Conservation (phyloP, 1,140 invertebrate species). For the Pseudoatta argentina region DNA sequence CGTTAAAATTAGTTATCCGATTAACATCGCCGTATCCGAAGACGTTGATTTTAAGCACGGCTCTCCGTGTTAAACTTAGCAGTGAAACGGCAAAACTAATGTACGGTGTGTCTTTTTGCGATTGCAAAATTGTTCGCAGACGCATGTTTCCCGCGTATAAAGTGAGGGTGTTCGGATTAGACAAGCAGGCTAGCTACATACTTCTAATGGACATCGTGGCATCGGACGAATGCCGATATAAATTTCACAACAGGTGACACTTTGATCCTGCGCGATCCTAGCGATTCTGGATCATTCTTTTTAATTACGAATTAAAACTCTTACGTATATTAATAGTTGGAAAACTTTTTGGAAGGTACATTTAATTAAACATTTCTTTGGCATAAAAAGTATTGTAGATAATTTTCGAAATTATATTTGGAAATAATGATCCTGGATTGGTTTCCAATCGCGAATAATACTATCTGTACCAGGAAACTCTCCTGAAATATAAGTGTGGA, state of each 20-base stretch:
- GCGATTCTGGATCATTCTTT: conserved; percentile 41
- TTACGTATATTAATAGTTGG: too few species aligned
- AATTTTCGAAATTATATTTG: conserved; percentile 4
- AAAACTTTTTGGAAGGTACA: not conserved
- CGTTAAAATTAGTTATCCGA: conserved; percentile 33
- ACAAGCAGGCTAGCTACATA: conserved; percentile 97
- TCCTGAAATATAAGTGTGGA: conserved; percentile 73
- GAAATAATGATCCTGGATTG: conserved; percentile 44
- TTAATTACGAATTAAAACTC: not conserved
- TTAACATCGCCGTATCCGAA: not conserved
- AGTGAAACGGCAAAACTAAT: conserved; percentile 78
- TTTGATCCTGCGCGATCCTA: conserved; percentile 32
- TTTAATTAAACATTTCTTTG: not conserved
- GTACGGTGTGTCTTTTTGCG: conserved; percentile 78
- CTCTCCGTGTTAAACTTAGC: conserved; percentile 55
- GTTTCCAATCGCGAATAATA: conserved; percentile 10
- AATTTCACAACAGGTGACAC: conserved; percentile 96
- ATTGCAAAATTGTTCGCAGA: conserved; percentile 87
- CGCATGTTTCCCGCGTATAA: conserved; percentile 97
- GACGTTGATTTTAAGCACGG: not conserved
- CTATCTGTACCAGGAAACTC: conserved; percentile 40
- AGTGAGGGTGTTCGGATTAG: conserved; percentile 95
- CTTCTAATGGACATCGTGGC: conserved; percentile 97
- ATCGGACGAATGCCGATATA: conserved; percentile 97
- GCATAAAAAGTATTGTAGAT: not conserved